Evolutionary conservation across 64 coral and sea anemone genomes (phyloP).

Genomic region (Dendronephthya gigantea): DNA sequence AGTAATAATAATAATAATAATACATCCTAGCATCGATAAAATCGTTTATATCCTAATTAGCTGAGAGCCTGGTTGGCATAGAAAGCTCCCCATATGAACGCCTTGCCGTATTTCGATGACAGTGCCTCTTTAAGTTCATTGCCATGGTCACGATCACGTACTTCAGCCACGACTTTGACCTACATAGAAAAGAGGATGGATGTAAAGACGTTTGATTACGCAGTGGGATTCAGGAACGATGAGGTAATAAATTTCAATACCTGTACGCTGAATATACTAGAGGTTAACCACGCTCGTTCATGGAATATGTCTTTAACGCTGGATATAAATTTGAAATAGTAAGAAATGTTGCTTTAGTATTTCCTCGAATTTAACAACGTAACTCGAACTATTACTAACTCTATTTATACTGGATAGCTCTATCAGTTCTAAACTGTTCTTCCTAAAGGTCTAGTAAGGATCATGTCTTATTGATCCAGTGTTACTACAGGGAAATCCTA

Average conservation of each 20-base stretch:
- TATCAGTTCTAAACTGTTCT: too few species aligned
- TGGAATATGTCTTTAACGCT: conserved; percentile 66
- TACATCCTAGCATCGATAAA: background rate
- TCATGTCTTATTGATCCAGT: too few species aligned
- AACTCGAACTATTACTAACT: too few species aligned
- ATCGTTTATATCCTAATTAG: background rate
- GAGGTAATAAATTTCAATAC: background rate
- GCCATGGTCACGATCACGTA: background rate
- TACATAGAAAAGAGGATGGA: background rate
- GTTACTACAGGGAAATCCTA: too few species aligned
- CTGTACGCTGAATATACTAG: conserved; percentile 60
- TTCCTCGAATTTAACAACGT: background rate
- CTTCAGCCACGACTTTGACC: background rate
- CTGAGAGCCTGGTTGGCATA: background rate
- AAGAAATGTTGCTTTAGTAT: background rate
- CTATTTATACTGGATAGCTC: too few species aligned
- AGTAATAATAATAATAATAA: background rate
- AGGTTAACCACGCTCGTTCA: conserved; percentile 55
- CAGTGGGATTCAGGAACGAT: too few species aligned
- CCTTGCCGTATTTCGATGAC: background rate
- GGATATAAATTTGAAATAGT: background rate
- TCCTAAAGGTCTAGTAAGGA: too few species aligned
- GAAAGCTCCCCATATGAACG: background rate
- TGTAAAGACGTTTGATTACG: background rate
- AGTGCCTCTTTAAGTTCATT: background rate